These are phyloP conservation scores for Desmophyllum pertusum DNA, from an alignment of 92 coral and sea anemone species.

Conservation along the genomic window DNA sequence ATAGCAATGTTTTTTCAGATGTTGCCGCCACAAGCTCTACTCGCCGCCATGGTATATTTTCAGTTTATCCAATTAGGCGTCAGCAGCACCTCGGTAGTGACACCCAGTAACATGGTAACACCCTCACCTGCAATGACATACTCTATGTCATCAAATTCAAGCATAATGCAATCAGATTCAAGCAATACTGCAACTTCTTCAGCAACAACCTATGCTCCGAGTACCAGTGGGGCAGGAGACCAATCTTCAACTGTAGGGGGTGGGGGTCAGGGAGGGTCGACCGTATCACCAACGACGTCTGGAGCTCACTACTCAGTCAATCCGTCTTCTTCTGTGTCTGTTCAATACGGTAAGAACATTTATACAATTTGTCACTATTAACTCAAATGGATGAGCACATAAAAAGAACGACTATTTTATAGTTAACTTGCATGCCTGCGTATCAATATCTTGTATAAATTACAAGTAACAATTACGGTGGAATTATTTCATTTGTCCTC, in stretches of 20 bases:
- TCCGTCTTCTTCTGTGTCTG: background rate
- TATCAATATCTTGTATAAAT: no score
- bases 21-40: background rate
- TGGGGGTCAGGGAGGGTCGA: background rate
- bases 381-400: no score
- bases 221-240: background rate
- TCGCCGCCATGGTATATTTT: background rate
- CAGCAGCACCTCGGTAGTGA: background rate
- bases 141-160: background rate
- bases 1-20: background rate
- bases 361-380: no score
- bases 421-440: no score
- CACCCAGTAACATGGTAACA: background rate
- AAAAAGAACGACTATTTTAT: no score
- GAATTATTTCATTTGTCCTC: no score
- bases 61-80: background rate
- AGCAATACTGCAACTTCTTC: no score
- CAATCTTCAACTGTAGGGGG: no score
- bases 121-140: background rate
- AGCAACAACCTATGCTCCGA: background rate
- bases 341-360: background rate
- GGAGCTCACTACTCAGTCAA: background rate
- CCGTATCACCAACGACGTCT: background rate
- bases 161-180: background rate
- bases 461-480: no score